Base-by-base conservation (phyloP, 53 echinoderm and acorn worm genomes). In the Holothuria leucospilota region DNA sequence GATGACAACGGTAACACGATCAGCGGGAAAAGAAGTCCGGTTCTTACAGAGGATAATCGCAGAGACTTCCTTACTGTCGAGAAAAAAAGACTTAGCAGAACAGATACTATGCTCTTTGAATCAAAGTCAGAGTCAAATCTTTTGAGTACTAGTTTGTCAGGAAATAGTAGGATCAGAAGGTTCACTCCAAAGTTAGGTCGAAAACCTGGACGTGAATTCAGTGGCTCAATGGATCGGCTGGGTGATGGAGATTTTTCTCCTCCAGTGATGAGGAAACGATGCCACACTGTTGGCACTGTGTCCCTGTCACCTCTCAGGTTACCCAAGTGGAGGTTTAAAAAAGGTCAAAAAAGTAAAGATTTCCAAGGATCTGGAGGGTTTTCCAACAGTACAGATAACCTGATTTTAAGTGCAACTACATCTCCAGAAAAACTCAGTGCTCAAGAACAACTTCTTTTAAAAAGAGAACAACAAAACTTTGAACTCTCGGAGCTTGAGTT, bases 221-320 rank as follows among this genome's bases (percentile, higher is more conserved):
- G 59, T 2, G 61, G 59, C 21, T 59, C 59, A 15, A 80, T 80
- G 80, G 61, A 80, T 30, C 59, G 26, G 20, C 12, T 25, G 13
- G 34, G 59, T 29, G 15, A 80, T 2, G 59, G 34, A 18, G 80
- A 80, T 26, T 56, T 34, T 16, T 80, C 80, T 29, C 80, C 80
- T 5, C 20, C 80, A 6, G 28, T 59, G 14, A 58, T 59, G 24
- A 51, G 80, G 80, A 80, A 80, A 60, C 52, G 80, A 61, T 59
- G 80, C 20, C 59, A 80, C 61, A 80, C 80, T 5, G 38, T 80
- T 28, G 53, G 80, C 18, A 20, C 80, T 7, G 20, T 80, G 28
- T 80, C 80, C 8, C 39, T 80, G 28, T 80, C 80, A 8, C 80
- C 80, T 24, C 80, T 80, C 59, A 59, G 80, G 20, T 30, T 80